phyloP scores from a whole-genome alignment of 2,888 invertebrate species.

The Cryptocephalus primarius region DNA sequence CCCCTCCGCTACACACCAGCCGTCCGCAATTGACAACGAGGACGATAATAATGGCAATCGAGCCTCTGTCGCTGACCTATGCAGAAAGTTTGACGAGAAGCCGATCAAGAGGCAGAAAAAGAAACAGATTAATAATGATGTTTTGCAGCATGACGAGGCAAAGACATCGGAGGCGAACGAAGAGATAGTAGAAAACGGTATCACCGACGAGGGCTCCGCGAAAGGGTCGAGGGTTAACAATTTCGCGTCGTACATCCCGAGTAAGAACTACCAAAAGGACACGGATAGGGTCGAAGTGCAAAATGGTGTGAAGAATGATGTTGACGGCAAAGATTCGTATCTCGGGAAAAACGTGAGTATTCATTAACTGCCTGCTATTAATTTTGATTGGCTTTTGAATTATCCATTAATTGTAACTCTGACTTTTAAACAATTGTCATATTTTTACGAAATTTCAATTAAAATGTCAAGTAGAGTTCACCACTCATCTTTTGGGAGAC shows the following conservation, averaged over 20 bases:
- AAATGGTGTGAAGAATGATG: slow-evolving; percentile 13
- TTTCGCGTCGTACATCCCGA: slow-evolving; percentile 50
- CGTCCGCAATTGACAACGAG: slow-evolving; percentile 2
- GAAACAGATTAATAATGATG: slow-evolving; percentile 16
- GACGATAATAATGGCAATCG: slow-evolving; percentile 50
- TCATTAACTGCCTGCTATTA: background rate
- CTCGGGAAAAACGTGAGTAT: slow-evolving; percentile 15
- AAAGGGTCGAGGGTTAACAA: slow-evolving; percentile 37
- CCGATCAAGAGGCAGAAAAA: slow-evolving; percentile 22
- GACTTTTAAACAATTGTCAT: background rate
- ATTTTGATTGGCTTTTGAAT: background rate
- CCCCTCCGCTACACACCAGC: slow-evolving; percentile 18
- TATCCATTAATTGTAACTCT: background rate
- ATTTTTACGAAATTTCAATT: background rate
- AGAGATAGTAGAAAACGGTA: background rate
- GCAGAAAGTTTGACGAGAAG: slow-evolving; percentile 43
- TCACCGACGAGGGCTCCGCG: slow-evolving; percentile 1
- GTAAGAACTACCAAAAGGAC: slow-evolving; percentile 37
- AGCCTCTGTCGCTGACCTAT: slow-evolving; percentile 47
- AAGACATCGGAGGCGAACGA: slow-evolving; percentile 8
- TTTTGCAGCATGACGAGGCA: slow-evolving; percentile 16
- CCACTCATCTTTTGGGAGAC: slow-evolving; percentile 13
- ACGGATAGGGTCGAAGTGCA: slow-evolving; percentile 19
- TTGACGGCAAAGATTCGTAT: slow-evolving; percentile 14
- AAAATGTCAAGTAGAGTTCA: slow-evolving; percentile 17